Base-by-base conservation (phyloP, 2,888 invertebrate genomes). In the Hemicrepidius hirtus region DNA sequence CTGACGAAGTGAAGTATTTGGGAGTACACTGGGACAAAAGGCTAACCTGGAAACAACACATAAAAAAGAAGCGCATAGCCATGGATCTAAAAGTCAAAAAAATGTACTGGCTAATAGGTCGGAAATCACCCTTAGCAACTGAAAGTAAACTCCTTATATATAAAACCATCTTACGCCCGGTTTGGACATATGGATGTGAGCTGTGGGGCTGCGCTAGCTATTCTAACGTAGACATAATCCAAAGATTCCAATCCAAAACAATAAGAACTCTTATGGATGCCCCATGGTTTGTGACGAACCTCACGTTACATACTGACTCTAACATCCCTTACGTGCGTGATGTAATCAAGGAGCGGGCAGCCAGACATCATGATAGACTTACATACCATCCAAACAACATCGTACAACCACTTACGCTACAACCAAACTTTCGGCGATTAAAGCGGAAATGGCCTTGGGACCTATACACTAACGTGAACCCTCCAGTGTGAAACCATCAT, bases 1-100 rank as follows among this genome's bases (percentile, higher is more conserved):
- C 55, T 2, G 24, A 50, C 4, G 21, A 50, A 20, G 21, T 50
- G 16, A 28, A 2, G 16, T 55, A 13, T 16, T 16, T 57, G n/a
- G 55, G 57, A 40, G 6, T 57, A 9, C 41, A 55, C 41, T 53
- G 5, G 40, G 55, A 55, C 41, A 24, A 13, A 28, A 53, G 67
- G 18, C 57, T 73, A n/a, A 77, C 68, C 7, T 77, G 72, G 73
- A 64, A 57, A 57, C 20, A 18, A 9, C 76, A 76, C 44, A 68
- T 75, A 13, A 73, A 28, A 32, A 55, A 55, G 18, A 55, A 55
- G 32, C 13, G 55, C 28, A 55, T 12, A 16, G 16, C 0, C 10
- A 57, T 37, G 35, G 55, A 57, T 18, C 32, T 35, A 7, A 16
- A 35, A 57, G 18, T 24, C 13, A 32, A 49, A 70, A 72, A 68